phyloP scores from a whole-genome alignment of 2,797 vertebrate genomes.

The Chlorospingus flavigularis region DNA sequence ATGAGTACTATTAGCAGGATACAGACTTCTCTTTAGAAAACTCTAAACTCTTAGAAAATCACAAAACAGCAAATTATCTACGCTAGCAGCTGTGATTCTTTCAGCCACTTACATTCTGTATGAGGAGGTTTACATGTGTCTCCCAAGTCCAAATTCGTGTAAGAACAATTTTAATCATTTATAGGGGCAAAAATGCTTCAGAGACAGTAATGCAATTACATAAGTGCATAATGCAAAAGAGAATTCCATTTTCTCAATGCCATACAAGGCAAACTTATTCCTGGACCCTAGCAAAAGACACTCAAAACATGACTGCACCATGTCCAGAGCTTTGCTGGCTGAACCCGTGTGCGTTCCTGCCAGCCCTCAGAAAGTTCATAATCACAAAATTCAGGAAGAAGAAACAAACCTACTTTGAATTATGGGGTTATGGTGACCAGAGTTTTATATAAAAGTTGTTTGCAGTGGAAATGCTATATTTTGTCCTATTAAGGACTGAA shows the following conservation, averaged over 20 bases:
- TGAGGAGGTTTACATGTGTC: background rate
- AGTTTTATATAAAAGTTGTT: background rate
- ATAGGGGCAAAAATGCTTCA: background rate
- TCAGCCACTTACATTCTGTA: background rate
- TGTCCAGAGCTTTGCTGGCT: slow-evolving; percentile 56
- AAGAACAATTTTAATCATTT: slow-evolving; percentile 19
- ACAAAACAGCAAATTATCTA: background rate
- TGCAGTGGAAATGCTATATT: slow-evolving; percentile 5
- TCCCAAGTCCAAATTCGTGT: background rate
- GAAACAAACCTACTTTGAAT: slow-evolving; percentile 61
- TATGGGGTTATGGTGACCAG: slow-evolving; percentile 68
- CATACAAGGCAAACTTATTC: slow-evolving; percentile 68
- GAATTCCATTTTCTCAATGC: slow-evolving; percentile 12
- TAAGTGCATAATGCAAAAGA: background rate
- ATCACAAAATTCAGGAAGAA: slow-evolving; percentile 51
- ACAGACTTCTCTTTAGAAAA: background rate
- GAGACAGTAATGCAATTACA: slow-evolving; percentile 3
- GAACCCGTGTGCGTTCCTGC: background rate
- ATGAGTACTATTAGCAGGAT: background rate
- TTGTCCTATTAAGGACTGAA: background rate
- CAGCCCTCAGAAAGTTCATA: slow-evolving; percentile 48
- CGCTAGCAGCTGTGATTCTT: background rate
- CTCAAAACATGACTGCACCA: background rate
- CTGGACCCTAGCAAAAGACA: background rate
- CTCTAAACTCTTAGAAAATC: background rate